phyloP scores from a whole-genome alignment of 2,888 invertebrate genomes.

The Eupelmus urozonus region DNA sequence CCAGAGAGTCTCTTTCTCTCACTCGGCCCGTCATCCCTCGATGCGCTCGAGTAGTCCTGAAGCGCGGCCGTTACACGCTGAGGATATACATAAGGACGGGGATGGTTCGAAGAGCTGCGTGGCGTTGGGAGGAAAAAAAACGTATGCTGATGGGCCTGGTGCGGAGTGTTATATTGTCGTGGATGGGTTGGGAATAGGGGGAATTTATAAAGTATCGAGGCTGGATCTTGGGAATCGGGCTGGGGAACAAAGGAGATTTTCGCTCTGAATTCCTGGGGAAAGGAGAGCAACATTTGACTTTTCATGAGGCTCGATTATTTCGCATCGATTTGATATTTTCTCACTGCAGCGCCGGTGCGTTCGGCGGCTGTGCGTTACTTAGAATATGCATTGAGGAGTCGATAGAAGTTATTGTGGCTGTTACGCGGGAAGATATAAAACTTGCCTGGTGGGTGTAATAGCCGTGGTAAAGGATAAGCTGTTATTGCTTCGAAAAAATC shows the following conservation, averaged over 20 bases:
- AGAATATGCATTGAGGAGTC: too few species aligned
- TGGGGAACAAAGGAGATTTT: conserved; percentile 39
- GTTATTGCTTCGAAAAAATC: too few species aligned
- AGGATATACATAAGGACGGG: not conserved
- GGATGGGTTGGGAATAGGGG: not conserved
- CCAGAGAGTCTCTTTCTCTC: conserved; percentile 55
- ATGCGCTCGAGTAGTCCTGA: conserved; percentile 63
- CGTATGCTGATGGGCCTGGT: not conserved
- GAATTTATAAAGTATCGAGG: conserved; percentile 29
- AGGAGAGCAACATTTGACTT: not conserved
- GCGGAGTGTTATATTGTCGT: conserved; percentile 20
- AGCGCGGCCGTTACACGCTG: not conserved
- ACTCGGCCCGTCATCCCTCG: conserved; percentile 65
- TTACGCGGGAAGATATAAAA: too few species aligned
- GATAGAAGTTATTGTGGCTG: too few species aligned
- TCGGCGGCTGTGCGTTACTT: too few species aligned
- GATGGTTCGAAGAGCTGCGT: too few species aligned
- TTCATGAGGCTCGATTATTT: too few species aligned
- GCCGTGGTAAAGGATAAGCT: too few species aligned
- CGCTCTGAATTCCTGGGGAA: not conserved
- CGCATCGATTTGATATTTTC: too few species aligned
- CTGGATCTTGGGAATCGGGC: conserved; percentile 41
- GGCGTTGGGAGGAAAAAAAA: too few species aligned
- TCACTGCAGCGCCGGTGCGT: too few species aligned
- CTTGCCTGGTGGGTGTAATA: too few species aligned